phyloP scores from a whole-genome alignment of 1,140 invertebrate genomes.

The Teleopsis dalmanni region DNA sequence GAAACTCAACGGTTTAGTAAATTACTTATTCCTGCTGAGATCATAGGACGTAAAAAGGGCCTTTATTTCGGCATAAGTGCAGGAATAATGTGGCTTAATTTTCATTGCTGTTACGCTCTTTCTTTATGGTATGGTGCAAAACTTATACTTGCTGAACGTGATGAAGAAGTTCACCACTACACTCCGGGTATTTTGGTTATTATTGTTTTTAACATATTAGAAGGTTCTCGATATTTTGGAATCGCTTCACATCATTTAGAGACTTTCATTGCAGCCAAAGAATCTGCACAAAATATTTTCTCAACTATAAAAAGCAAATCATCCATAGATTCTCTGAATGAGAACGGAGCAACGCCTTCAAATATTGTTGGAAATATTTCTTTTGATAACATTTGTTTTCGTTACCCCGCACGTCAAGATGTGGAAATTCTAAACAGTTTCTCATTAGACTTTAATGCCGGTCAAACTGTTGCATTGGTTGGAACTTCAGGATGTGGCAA shows the following conservation, averaged over 20 bases:
- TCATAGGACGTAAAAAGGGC: constrained; percentile 61
- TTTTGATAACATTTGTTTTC: constrained; percentile 70
- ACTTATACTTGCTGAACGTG: constrained; percentile 52
- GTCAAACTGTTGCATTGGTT: constrained; percentile 80
- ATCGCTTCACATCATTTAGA: constrained; percentile 76
- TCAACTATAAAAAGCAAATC: constrained; percentile 72
- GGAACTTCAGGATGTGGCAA: constrained; percentile 85
- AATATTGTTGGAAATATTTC: constrained; percentile 64
- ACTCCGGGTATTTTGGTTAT: constrained; percentile 58
- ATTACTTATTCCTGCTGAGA: constrained; percentile 56
- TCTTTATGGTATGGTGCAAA: constrained; percentile 78
- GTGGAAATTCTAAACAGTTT: constrained; percentile 67
- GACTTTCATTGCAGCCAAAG: constrained; percentile 63
- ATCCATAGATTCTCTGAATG: constrained; percentile 67
- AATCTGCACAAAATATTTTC: constrained; percentile 76
- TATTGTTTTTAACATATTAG: constrained; percentile 74
- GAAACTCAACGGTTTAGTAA: constrained; percentile 61
- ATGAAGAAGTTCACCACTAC: constrained; percentile 47
- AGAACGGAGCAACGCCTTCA: constrained; percentile 54
- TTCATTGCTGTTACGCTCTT: constrained; percentile 69
- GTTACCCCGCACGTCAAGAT: constrained; percentile 77
- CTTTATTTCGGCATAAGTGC: constrained; percentile 64
- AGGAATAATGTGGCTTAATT: constrained; percentile 71
- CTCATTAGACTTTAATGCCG: constrained; percentile 61
- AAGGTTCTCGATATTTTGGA: constrained; percentile 80